Evolutionary conservation across 2,888 invertebrate species (phyloP).

Genomic region (Rhagonycha lutea): DNA sequence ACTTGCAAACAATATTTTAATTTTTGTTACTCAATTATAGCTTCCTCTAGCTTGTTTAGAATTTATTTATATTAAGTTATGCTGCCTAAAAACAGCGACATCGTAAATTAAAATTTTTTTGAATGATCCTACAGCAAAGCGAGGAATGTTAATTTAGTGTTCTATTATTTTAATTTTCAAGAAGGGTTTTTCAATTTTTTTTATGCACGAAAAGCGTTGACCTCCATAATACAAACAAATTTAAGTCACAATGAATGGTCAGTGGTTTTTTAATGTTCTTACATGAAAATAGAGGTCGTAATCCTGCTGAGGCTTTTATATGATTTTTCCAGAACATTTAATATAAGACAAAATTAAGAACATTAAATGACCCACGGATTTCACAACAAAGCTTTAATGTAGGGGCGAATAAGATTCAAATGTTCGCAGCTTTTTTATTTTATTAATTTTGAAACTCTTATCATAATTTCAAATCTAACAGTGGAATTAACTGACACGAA

Average conservation of each 20-base stretch:
- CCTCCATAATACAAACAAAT: neutral
- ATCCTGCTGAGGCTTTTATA: neutral
- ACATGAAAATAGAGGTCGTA: neutral
- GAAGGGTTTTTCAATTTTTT: neutral
- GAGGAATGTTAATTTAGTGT: neutral
- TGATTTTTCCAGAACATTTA: neutral
- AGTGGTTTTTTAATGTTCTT: neutral
- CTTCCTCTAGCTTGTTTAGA: neutral
- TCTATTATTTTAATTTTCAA: neutral
- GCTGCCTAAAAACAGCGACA: neutral
- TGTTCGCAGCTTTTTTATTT: neutral
- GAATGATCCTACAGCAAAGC: neutral
- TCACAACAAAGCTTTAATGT: neutral
- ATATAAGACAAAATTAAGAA: neutral
- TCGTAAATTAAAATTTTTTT: neutral
- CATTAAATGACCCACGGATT: neutral
- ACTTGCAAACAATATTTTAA: neutral
- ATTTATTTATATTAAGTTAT: neutral
- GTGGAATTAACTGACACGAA: too few relatives aligned
- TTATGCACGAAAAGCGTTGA: neutral
- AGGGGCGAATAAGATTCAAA: neutral
- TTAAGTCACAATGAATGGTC: neutral
- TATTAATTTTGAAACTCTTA: neutral
- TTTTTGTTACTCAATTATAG: neutral
- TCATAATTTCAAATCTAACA: too few relatives aligned